These are phyloP conservation scores for Poeciliopsis paucimaculata DNA, from an alignment of 2,797 vertebrate genomes.

Conservation along the genomic window DNA sequence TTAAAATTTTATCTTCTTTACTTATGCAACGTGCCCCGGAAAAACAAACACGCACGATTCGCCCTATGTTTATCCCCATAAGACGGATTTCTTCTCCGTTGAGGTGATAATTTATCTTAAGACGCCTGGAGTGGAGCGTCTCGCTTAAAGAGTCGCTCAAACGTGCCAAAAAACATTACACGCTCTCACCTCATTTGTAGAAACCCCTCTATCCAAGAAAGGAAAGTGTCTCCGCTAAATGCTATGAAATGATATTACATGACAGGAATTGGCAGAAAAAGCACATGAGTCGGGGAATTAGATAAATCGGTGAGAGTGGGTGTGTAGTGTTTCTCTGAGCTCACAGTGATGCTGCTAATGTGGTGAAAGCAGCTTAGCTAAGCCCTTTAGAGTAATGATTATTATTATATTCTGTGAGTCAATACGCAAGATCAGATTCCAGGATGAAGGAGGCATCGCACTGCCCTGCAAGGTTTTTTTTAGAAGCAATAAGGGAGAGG, in stretches of 20 bases:
- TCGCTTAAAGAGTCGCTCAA: constrained; percentile 36
- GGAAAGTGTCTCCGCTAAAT: constrained; percentile 8
- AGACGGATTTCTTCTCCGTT: constrained; percentile 17
- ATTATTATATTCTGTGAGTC: constrained; percentile 37
- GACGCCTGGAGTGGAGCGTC: constrained; percentile 26
- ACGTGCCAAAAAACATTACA: constrained; percentile 18
- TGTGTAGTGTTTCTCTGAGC: constrained; percentile 41
- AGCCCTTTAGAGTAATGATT: constrained; percentile 57
- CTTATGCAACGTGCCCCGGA: constrained; percentile 41
- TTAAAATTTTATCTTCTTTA: constrained; percentile 68
- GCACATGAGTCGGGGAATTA: constrained; percentile 26
- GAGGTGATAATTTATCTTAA: constrained; percentile 19
- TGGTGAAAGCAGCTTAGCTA: constrained; percentile 66
- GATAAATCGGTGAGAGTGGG: constrained; percentile 43
- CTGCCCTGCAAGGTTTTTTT: constrained; percentile 24
- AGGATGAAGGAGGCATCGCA: constrained; percentile 39
- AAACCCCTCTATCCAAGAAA: constrained; percentile 6
- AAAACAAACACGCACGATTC: constrained; percentile 32
- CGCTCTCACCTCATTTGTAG: constrained; percentile 23
- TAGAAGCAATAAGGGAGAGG: constrained; percentile 12
- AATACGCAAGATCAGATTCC: constrained; percentile 47
- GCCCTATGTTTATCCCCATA: constrained; percentile 24
- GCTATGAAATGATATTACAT: constrained; percentile 20
- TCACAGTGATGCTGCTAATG: constrained; percentile 46
- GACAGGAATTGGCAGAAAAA: constrained; percentile 38